Evolutionary conservation across 2,113 vertebrate genomes (phyloP).

Genomic region (Ammodramus savannarum): DNA sequence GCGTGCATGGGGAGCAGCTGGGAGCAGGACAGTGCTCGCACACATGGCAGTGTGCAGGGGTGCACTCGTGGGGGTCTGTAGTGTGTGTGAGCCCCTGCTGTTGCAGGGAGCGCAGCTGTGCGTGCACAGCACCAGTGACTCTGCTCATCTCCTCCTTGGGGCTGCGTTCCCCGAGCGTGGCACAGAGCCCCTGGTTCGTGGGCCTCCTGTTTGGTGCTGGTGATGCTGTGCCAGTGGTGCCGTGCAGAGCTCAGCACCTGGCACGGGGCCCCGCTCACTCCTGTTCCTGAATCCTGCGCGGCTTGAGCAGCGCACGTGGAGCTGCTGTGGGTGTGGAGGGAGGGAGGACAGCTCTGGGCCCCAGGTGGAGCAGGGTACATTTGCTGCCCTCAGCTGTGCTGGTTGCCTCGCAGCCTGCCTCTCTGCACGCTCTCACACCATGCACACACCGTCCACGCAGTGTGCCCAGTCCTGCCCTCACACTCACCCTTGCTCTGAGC

Average conservation of each 20-base stretch:
- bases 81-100: background rate
- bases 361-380: background rate
- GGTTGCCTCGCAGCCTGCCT: background rate
- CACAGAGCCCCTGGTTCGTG: background rate
- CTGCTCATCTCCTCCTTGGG: background rate
- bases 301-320: background rate
- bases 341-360: background rate
- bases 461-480: background rate
- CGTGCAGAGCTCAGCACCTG: background rate
- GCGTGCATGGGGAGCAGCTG: background rate
- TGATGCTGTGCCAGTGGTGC: background rate
- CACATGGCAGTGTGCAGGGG: background rate
- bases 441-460: background rate
- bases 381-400: background rate
- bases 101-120: background rate
- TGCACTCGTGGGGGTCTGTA: background rate
- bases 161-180: background rate
- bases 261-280: background rate
- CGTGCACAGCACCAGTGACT: background rate
- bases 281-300: background rate
- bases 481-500: background rate
- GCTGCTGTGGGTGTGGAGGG: background rate
- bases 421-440: background rate
- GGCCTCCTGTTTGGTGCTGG: background rate
- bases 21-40: background rate